These are phyloP conservation scores for Atherinosoma microstoma DNA, from an alignment of 2,797 vertebrate species.

Conservation along the genomic window DNA sequence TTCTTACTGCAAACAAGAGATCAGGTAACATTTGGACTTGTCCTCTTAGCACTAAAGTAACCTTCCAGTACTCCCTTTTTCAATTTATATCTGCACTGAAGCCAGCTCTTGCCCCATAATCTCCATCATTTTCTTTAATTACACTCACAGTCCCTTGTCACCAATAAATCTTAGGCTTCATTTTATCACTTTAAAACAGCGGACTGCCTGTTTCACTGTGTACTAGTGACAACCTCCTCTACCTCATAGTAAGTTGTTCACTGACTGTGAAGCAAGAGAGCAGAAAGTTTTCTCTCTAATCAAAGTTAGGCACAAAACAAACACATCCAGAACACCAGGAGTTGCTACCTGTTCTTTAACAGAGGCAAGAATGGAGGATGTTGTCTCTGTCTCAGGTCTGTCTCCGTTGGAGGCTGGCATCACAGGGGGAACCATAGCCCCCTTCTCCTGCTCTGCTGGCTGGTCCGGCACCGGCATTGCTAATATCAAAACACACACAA, in stretches of 20 bases:
- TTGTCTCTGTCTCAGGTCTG: conserved; percentile 93
- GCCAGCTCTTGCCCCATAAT: conserved; percentile 60
- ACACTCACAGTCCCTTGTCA: conserved; percentile 58
- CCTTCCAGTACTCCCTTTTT: conserved; percentile 54
- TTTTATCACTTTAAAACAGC: conserved; percentile 51
- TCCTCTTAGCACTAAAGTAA: conserved; percentile 21
- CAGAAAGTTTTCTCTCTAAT: not conserved
- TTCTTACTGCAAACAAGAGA: conserved; percentile 15
- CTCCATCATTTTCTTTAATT: conserved; percentile 69
- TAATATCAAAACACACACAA: conserved; percentile 55
- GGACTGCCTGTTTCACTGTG: conserved; percentile 1
- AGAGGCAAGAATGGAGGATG: conserved; percentile 96
- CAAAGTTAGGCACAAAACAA: conserved; percentile 10
- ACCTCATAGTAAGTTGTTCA: conserved; percentile 30
- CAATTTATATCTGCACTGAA: conserved; percentile 63
- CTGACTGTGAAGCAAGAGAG: conserved; percentile 1
- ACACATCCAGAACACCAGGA: not conserved
- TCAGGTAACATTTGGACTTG: conserved; percentile 1
- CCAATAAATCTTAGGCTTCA: conserved; percentile 61
- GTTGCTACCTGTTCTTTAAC: conserved; percentile 97
- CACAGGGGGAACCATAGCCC: conserved; percentile 91
- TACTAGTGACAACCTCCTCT: conserved; percentile 34
- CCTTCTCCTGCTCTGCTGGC: conserved; percentile 92
- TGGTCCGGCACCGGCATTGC: conserved; percentile 98
- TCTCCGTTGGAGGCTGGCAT: conserved; percentile 93